Evolutionary conservation across 2,888 invertebrate genomes (phyloP), one percentile per base, ranked within the genome.

Genomic region (Andrena fulva): DNA sequence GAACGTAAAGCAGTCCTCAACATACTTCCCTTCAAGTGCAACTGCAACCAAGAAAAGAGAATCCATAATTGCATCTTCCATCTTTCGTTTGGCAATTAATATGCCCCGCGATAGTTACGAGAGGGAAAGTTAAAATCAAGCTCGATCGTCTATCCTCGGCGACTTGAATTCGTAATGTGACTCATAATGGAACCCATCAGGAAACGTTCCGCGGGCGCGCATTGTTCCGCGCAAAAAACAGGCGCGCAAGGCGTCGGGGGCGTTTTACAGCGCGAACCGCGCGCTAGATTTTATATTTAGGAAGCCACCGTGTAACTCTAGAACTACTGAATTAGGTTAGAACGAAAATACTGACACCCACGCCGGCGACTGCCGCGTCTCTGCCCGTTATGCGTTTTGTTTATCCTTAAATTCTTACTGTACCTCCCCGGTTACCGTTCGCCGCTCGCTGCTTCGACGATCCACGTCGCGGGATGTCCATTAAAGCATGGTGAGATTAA

Each of bases 231-330:
- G 63, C 27, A 79, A 78, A 50, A 76, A 56, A 63, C 48, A 27
- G 62, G 12, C 20, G 52, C 29, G 10, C 27, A 27, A 20, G 52
- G 48, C 60, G 48, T 71, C 79, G 62, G 24, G 42, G 35, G 10
- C 56, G 54, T 89, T 88, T 91, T 91, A 90, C 88, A 87, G 87
- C 79, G 86, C 79, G 86, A 90, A 89, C 86, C 89, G 84, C 87
- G 93, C 88, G 92, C 93, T 92, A 92, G 92, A 93, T 93, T 93
- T 93, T 93, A 93, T 93, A 92, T 93, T 93, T 93, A 93, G 93
- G 92, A 90, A 89, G 90, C 89, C 89, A 91, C 87, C 89, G 85
- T 91, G 92, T 93, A 93, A 93, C 92, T 90, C 90, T 91, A 91
- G 92, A 93, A 93, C 93, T 93, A 90, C 93, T 92, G 93, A 93